Evolutionary conservation across 2,888 invertebrate species (phyloP).

Genomic region (Ditylenchus weischeri): DNA sequence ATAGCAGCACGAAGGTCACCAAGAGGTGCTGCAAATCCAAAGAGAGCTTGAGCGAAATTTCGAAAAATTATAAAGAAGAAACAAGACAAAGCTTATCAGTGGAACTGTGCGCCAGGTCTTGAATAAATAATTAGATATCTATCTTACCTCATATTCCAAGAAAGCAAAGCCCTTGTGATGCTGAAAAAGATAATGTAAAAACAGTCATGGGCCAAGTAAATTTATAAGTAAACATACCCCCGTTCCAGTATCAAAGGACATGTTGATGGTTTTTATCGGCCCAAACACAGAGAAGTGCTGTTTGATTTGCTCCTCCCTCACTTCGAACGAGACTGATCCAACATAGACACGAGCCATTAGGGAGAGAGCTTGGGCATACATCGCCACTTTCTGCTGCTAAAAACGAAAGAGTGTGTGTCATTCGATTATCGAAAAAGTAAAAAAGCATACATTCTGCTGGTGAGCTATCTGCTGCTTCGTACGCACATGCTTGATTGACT

Average conservation of each 20-base stretch:
- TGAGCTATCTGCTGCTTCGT: conserved; percentile 95
- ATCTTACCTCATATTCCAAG: conserved; percentile 72
- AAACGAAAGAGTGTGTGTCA: conserved; percentile 56
- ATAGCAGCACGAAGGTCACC: too few species aligned
- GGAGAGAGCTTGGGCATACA: conserved; percentile 77
- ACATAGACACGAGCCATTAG: conserved; percentile 93
- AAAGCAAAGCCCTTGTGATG: conserved; percentile 99
- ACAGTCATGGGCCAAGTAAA: not conserved
- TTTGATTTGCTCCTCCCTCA: conserved; percentile 95
- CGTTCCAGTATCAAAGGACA: conserved; percentile 98
- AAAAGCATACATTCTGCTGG: conserved; percentile 74
- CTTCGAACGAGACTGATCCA: conserved; percentile 96
- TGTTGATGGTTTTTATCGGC: conserved; percentile 98
- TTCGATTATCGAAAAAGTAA: not conserved
- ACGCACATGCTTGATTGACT: conserved; percentile 96
- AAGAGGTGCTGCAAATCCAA: too few species aligned
- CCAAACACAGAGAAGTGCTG: conserved; percentile 96
- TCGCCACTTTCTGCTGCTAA: conserved; percentile 79
- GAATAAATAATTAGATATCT: too few species aligned
- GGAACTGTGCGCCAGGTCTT: too few species aligned
- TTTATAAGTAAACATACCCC: conserved; percentile 43
- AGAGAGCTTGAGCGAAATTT: too few species aligned
- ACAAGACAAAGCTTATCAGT: too few species aligned
- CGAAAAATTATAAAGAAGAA: too few species aligned
- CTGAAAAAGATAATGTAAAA: conserved; percentile 63